Percentiles rank a stretch among this genome's conserved stretches.
These are phyloP conservation scores for Cacatua alba DNA, from an alignment of 2,113 vertebrate genomes.

Conservation along the genomic window DNA sequence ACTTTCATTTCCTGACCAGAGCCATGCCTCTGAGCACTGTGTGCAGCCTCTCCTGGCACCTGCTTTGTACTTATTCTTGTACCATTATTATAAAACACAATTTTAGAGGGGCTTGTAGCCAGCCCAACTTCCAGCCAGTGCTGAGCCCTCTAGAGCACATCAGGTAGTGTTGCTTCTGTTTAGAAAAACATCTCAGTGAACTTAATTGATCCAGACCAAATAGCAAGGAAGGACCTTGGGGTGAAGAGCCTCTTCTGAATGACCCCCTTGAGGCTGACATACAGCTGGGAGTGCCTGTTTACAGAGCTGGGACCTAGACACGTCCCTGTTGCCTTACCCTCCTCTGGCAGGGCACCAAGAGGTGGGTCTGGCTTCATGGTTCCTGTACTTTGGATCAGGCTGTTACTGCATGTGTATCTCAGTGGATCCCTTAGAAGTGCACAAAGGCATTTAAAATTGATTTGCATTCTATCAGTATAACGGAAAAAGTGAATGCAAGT, in stretches of 20 bases:
- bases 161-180: not conserved
- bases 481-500: not conserved
- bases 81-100: rapidly evolving
- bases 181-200: not conserved
- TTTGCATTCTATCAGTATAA: not conserved
- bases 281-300: not conserved
- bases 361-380: not conserved
- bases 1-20: not conserved
- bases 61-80: not conserved
- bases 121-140: rapidly evolving
- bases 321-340: rapidly evolving
- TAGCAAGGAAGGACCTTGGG: not conserved
- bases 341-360: not conserved
- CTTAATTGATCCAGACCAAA: rapidly evolving
- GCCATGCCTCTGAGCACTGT: not conserved
- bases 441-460: not conserved
- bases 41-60: not conserved
- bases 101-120: not conserved
- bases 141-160: not conserved
- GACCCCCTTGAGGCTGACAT: not conserved
- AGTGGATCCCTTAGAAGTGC: not conserved
- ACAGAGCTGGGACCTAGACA: not conserved
- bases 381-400: not conserved
- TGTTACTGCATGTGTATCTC: not conserved
- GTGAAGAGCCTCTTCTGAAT: not conserved